Evolutionary conservation across 2,888 invertebrate genomes (phyloP).

Genomic region (Elgonia sp.): DNA sequence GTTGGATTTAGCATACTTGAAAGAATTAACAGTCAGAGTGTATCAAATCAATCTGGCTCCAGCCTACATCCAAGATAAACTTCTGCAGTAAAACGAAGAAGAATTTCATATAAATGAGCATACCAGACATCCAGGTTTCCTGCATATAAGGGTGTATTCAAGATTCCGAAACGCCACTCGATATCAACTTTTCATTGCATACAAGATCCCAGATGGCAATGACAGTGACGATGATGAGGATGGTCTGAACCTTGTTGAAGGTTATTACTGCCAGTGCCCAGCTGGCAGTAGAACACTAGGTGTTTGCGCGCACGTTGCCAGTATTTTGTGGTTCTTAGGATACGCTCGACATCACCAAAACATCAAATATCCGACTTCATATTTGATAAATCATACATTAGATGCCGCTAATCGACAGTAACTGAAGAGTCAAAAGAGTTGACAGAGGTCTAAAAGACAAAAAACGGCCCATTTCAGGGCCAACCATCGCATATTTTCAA

Average conservation of each 20-base stretch:
- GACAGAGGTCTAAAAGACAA: constrained; percentile 1
- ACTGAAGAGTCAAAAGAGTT: constrained; percentile 7
- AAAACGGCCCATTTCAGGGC: neutral
- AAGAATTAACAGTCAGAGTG: too few relatives aligned
- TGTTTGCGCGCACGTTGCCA: constrained; percentile 38
- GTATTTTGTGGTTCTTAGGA: constrained; percentile 48
- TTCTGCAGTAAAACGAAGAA: too few relatives aligned
- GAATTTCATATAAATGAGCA: too few relatives aligned
- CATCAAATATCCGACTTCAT: constrained; percentile 43
- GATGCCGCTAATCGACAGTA: constrained; percentile 35
- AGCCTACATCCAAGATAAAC: too few relatives aligned
- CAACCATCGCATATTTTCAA: constrained; percentile 20
- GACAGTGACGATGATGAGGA: constrained; percentile 29
- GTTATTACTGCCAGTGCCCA: constrained; percentile 35
- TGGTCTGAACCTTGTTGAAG: constrained; percentile 13
- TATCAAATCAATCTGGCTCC: too few relatives aligned
- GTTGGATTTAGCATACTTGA: too few relatives aligned
- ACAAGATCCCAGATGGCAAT: constrained; percentile 21
- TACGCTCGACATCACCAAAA: constrained; percentile 42
- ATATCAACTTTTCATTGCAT: constrained; percentile 49
- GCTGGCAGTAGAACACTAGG: constrained; percentile 38
- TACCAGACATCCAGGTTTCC: too few relatives aligned
- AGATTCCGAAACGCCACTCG: constrained; percentile 47
- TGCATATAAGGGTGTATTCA: constrained; percentile 37
- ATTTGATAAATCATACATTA: constrained; percentile 29